Evolutionary conservation across 2,888 invertebrate species (phyloP).

Genomic region (Lydus trimaculatus): DNA sequence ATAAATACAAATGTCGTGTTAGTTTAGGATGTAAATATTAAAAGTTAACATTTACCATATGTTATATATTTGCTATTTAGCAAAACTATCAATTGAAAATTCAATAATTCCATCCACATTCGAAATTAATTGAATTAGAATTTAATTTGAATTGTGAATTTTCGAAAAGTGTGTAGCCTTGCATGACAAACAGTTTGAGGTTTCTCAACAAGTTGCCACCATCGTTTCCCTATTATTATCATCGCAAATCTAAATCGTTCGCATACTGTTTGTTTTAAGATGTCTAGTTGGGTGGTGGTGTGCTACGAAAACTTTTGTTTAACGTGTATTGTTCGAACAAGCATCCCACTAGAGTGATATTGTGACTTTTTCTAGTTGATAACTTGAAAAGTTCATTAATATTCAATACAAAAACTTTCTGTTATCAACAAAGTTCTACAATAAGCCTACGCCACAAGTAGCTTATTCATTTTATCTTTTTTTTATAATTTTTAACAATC

Average conservation of each 20-base stretch:
- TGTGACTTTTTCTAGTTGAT: not conserved
- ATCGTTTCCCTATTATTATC: not conserved
- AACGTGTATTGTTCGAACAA: not conserved
- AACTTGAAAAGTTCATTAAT: not conserved
- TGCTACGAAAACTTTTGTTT: not conserved
- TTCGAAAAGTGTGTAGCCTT: not conserved
- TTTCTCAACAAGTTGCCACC: not conserved
- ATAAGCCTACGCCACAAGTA: not conserved
- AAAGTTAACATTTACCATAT: not conserved
- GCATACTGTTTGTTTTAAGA: not conserved
- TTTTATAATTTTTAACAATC: not conserved
- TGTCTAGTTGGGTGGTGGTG: not conserved
- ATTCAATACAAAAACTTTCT: not conserved
- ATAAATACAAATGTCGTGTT: constrained; percentile 51
- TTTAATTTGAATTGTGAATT: not conserved
- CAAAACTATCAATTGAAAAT: not conserved
- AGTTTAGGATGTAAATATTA: constrained; percentile 46
- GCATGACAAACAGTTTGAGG: not conserved
- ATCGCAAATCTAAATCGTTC: not conserved
- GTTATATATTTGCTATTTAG: not conserved
- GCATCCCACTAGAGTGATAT: not conserved
- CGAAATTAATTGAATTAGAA: not conserved
- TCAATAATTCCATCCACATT: not conserved
- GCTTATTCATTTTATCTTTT: not conserved
- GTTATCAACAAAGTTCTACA: not conserved